phyloP scores from a whole-genome alignment of 2,797 vertebrate genomes.

The Mycteria americana region DNA sequence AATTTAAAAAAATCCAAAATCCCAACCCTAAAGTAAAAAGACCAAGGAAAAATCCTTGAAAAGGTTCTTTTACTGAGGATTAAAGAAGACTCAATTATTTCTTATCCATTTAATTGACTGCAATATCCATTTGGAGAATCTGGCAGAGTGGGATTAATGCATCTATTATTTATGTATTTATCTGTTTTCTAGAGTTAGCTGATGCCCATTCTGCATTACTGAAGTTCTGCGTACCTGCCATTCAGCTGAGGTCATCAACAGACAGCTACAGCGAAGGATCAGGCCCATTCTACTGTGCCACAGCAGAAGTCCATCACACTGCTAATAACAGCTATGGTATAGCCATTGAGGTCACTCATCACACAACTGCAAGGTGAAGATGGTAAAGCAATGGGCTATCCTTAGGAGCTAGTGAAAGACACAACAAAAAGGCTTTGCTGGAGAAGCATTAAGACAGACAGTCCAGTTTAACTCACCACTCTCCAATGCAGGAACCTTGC shows the following conservation, averaged over 20 bases:
- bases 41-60: background rate
- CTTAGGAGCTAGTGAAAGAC: background rate
- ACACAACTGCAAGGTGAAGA: background rate
- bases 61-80: background rate
- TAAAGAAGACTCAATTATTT: slow-evolving; percentile 3
- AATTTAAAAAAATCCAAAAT: background rate
- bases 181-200: background rate
- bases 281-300: background rate
- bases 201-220: background rate
- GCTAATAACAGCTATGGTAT: background rate
- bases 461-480: accelerated
- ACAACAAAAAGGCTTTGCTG: background rate
- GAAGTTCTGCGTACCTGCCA: background rate
- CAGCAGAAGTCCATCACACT: background rate
- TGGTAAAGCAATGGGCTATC: background rate
- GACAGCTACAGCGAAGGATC: background rate
- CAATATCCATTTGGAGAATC: background rate
- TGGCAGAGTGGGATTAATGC: background rate
- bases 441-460: background rate
- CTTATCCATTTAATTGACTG: background rate
- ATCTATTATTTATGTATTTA: slow-evolving; percentile 10
- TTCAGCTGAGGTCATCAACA: background rate
- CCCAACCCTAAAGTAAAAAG: background rate
- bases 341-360: background rate
- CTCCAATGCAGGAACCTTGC: accelerated